A percentile compares a stretch with the other conserved stretches of the same genome.
These are phyloP conservation scores for Pteropus rufus DNA, from an alignment of 2,797 vertebrate species.

Conservation along the genomic window DNA sequence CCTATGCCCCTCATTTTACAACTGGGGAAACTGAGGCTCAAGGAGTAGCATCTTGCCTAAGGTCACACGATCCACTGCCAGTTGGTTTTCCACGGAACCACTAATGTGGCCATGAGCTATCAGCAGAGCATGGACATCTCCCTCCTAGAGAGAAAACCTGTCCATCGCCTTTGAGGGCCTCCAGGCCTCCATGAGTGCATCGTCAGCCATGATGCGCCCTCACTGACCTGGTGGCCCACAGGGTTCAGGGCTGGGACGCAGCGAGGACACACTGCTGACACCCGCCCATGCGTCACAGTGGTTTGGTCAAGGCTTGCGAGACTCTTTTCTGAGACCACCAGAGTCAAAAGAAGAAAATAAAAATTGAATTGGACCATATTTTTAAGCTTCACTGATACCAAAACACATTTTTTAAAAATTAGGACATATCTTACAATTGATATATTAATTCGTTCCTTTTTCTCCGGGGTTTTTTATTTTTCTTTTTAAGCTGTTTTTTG, in stretches of 20 bases:
- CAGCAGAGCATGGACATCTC: neutral
- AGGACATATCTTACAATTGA: neutral
- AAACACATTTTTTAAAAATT: neutral
- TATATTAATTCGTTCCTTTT: slow-evolving; percentile 24
- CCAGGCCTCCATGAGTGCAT: neutral
- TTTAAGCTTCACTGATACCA: neutral
- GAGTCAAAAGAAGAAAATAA: slow-evolving; percentile 28
- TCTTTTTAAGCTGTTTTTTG: neutral
- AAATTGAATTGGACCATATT: neutral
- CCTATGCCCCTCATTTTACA: neutral
- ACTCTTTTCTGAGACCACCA: neutral
- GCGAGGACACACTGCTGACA: neutral
- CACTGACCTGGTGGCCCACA: neutral
- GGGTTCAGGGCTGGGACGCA: neutral
- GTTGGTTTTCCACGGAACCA: neutral
- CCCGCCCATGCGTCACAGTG: neutral
- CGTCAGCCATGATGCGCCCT: neutral
- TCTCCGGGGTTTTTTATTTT: neutral
- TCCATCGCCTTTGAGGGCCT: neutral
- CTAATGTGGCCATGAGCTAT: neutral
- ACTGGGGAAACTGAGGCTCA: neutral
- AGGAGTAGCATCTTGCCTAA: neutral
- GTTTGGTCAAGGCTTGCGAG: neutral
- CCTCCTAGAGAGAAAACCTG: neutral
- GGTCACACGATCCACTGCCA: neutral